Conservation (phyloP, 2,888 invertebrate genomes). For the Deladenus siricidicola region DNA sequence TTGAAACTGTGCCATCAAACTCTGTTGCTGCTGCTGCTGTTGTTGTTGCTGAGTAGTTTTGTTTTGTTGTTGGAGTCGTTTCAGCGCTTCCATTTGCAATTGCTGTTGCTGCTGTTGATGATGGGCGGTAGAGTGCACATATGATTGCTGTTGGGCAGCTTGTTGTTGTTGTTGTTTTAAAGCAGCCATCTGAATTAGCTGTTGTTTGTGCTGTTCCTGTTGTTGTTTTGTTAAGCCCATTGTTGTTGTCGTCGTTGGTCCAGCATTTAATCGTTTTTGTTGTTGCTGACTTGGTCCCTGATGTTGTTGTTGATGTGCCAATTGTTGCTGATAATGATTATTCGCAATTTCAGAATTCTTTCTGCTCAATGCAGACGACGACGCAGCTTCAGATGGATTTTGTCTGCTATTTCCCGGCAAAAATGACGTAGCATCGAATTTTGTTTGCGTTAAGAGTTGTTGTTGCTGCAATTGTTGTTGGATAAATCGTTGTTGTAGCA, state of each 20-base stretch:
- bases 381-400: too few species aligned
- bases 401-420: too few species aligned
- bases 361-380: too few species aligned
- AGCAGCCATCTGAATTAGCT: neutral
- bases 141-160: neutral
- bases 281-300: too few species aligned
- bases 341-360: too few species aligned
- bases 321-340: too few species aligned
- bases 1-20: neutral
- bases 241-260: neutral
- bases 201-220: neutral
- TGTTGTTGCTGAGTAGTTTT: neutral
- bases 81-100: neutral
- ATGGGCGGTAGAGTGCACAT: too few species aligned
- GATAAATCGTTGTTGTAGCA: neutral
- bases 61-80: neutral
- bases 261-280: too few species aligned
- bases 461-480: neutral
- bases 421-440: too few species aligned
- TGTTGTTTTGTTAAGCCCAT: neutral
- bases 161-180: neutral
- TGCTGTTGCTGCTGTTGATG: neutral
- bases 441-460: neutral
- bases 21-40: slow-evolving; percentile 11
- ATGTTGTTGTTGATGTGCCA: too few species aligned